These are phyloP conservation scores for Trachurus trachurus DNA, from an alignment of 2,797 vertebrate genomes.

Conservation along the genomic window DNA sequence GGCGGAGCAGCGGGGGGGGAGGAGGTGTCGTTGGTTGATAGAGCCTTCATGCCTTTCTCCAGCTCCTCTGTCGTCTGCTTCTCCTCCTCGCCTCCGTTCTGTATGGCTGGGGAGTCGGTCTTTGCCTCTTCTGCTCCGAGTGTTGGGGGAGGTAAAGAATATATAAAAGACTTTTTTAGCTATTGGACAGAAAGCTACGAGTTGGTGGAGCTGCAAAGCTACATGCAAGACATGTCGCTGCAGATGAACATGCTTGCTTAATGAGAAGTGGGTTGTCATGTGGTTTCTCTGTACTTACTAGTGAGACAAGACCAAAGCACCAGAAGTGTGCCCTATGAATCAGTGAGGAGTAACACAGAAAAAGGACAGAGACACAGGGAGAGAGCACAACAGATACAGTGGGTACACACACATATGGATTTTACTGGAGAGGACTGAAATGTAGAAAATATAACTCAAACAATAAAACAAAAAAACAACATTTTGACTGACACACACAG, in stretches of 20 bases:
- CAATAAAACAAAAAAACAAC: slow-evolving; percentile 4
- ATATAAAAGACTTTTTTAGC: slow-evolving; percentile 12
- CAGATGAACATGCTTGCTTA: slow-evolving; percentile 75
- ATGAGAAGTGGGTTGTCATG: slow-evolving; percentile 55
- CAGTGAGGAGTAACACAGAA: slow-evolving; percentile 85
- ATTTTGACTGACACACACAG: slow-evolving; percentile 28
- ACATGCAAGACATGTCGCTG: slow-evolving; percentile 52
- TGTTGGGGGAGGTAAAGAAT: slow-evolving; percentile 3
- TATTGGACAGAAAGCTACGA: background rate
- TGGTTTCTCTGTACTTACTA: slow-evolving; percentile 91
- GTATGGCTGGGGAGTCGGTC: slow-evolving; percentile 73
- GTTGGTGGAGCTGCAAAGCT: slow-evolving; percentile 44
- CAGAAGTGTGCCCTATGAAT: slow-evolving; percentile 89
- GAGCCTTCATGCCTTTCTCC: slow-evolving; percentile 89
- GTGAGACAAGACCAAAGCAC: slow-evolving; percentile 91
- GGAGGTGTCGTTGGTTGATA: slow-evolving; percentile 85
- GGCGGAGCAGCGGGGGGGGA: slow-evolving; percentile 72
- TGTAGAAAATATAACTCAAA: slow-evolving; percentile 37
- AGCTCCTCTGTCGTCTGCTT: slow-evolving; percentile 90
- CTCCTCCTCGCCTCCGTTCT: slow-evolving; percentile 92
- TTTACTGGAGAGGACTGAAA: slow-evolving; percentile 69
- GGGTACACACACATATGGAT: slow-evolving; percentile 83
- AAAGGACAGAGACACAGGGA: slow-evolving; percentile 73
- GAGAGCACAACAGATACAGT: slow-evolving; percentile 69
- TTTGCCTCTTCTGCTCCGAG: slow-evolving; percentile 71